phyloP scores from a whole-genome alignment of 2,888 invertebrate species.

The Phyllotreta cruciferae region DNA sequence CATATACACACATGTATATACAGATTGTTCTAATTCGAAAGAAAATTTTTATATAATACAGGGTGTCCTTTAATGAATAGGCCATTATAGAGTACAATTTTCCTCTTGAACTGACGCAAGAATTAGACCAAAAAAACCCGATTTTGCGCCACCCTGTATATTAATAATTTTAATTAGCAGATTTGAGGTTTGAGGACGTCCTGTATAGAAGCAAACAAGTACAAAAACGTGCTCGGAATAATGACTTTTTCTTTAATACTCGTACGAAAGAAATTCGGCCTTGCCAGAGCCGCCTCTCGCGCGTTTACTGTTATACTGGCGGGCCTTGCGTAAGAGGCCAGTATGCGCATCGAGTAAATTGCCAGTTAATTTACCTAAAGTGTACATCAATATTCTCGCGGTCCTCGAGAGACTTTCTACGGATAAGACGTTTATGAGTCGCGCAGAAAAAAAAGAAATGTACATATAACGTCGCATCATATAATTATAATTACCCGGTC shows the following conservation, averaged over 20 bases:
- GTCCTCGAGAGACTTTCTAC: neutral
- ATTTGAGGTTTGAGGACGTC: constrained; percentile 14
- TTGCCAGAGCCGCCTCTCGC: constrained; percentile 16
- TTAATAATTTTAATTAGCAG: too few relatives aligned
- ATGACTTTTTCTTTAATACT: constrained; percentile 18
- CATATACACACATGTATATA: too few relatives aligned
- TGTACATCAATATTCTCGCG: constrained; percentile 20
- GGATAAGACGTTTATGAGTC: constrained; percentile 7
- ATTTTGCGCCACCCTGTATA: too few relatives aligned
- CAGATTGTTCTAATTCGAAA: too few relatives aligned
- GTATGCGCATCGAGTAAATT: constrained; percentile 23
- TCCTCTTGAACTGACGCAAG: too few relatives aligned
- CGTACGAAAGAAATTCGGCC: constrained; percentile 35
- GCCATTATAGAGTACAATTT: too few relatives aligned
- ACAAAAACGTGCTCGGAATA: constrained; percentile 9
- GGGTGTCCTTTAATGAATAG: too few relatives aligned
- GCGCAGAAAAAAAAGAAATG: constrained; percentile 11
- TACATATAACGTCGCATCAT: neutral
- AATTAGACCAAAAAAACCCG: too few relatives aligned
- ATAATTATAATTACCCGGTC: neutral
- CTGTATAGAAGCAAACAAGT: too few relatives aligned
- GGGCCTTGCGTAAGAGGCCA: constrained; percentile 18
- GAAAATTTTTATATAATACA: too few relatives aligned
- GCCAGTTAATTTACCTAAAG: constrained; percentile 29
- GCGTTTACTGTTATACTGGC: too few relatives aligned